These are phyloP conservation scores for Periphyllus acericola DNA, from an alignment of 2,888 invertebrate species.

Conservation along the genomic window DNA sequence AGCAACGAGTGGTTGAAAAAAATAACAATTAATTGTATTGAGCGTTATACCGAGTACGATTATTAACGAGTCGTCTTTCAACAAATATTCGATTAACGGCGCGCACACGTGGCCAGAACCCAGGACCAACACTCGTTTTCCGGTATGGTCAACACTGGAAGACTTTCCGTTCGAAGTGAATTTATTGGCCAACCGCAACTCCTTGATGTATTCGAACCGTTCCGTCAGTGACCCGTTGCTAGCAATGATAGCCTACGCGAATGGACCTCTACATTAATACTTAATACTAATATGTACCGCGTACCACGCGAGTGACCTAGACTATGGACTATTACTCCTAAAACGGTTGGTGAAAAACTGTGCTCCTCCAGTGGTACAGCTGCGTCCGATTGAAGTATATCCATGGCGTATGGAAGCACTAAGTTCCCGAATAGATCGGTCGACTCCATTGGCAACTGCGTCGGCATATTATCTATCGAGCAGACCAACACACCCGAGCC, in stretches of 20 bases:
- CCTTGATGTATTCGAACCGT: conserved; percentile 93
- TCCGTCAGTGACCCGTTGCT: conserved; percentile 93
- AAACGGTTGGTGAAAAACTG: conserved; percentile 77
- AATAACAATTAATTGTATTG: conserved; percentile 19
- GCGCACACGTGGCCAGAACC: conserved; percentile 96
- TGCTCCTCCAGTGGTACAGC: conserved; percentile 81
- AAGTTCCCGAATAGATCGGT: conserved; percentile 98
- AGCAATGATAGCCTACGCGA: conserved; percentile 89
- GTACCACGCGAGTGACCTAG: neutral
- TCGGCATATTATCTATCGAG: conserved; percentile 99
- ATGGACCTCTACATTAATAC: conserved; percentile 25
- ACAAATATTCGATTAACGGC: conserved; percentile 93
- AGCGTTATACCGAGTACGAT: conserved; percentile 80
- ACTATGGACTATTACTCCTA: conserved; percentile 72
- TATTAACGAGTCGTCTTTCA: conserved; percentile 81
- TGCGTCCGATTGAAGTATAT: conserved; percentile 89
- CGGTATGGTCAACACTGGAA: neutral
- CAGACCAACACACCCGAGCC: conserved; percentile 98
- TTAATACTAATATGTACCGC: neutral
- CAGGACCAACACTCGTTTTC: conserved; percentile 81
- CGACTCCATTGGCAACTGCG: conserved; percentile 95
- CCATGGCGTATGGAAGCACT: conserved; percentile 85
- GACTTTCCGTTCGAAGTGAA: conserved; percentile 66
- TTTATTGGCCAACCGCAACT: conserved; percentile 78
- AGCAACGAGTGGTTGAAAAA: neutral